phyloP scores from a whole-genome alignment of 2,888 invertebrate species.

The Lysandra coridon region DNA sequence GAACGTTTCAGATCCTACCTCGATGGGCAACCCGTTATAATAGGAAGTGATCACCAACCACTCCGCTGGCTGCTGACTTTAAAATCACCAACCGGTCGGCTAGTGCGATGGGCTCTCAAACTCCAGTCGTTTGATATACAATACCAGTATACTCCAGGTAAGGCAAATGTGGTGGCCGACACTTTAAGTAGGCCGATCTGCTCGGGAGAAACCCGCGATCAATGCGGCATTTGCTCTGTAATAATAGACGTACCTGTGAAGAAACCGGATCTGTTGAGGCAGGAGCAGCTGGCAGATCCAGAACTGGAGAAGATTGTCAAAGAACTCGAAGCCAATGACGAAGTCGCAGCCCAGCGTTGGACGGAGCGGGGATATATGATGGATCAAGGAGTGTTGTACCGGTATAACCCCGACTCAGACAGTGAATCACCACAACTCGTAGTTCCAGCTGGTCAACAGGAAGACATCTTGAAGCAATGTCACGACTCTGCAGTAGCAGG shows the following conservation, averaged over 20 bases:
- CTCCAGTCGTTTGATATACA: constrained; percentile 55
- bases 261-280: constrained; percentile 35
- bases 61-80: constrained; percentile 8
- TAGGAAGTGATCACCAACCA: constrained; percentile 47
- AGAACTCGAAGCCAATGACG: constrained; percentile 38
- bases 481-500: no score
- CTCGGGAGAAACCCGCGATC: constrained; percentile 6
- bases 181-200: constrained; percentile 38
- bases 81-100: constrained; percentile 56
- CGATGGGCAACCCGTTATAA: constrained; percentile 51
- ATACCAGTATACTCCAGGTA: constrained; percentile 56
- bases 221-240: constrained; percentile 38
- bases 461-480: no score
- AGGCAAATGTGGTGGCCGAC: constrained; percentile 42
- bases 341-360: constrained; percentile 36
- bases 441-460: no score
- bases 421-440: no score
- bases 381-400: constrained; percentile 43
- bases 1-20: constrained; percentile 39
- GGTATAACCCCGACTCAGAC: no score
- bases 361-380: constrained; percentile 40
- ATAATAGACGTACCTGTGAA: constrained; percentile 36
- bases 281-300: constrained; percentile 39
- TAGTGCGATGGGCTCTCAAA: constrained; percentile 62
- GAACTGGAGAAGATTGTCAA: constrained; percentile 40